phyloP scores from a whole-genome alignment of 2,113 vertebrate species.

The Myrmophylax atrothorax region DNA sequence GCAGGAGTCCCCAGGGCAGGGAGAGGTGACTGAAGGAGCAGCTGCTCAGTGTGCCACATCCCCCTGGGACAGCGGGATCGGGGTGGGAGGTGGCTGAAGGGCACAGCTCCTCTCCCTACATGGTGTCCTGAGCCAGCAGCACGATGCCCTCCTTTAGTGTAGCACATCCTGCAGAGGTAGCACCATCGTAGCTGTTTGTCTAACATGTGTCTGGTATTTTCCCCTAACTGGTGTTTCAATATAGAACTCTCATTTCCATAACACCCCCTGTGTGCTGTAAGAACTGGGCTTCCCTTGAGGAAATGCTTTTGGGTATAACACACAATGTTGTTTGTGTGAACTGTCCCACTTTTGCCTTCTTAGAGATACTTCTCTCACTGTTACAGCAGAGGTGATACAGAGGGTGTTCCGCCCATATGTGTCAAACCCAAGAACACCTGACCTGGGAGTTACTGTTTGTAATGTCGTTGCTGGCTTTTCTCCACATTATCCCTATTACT shows the following conservation, averaged over 20 bases:
- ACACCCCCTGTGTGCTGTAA: slow-evolving; percentile 46
- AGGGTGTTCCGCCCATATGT: accelerated
- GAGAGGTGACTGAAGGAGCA: accelerated
- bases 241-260: slow-evolving; percentile 59
- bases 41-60: neutral
- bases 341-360: neutral
- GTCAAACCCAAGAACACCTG: neutral
- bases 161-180: neutral
- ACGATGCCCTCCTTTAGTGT: neutral
- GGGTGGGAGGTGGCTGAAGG: neutral
- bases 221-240: slow-evolving; percentile 57
- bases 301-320: neutral
- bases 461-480: neutral
- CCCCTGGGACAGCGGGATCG: neutral
- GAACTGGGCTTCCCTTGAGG: slow-evolving; percentile 78
- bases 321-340: accelerated
- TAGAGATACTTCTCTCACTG: accelerated
- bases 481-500: neutral
- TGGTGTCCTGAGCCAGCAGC: neutral
- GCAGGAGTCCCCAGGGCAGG: neutral
- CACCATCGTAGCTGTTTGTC: slow-evolving; percentile 67
- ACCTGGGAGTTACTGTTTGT: neutral
- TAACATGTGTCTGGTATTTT: slow-evolving; percentile 70
- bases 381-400: neutral
- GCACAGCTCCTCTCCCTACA: accelerated